Percentiles rank a stretch among this genome's conserved stretches.
Evolutionary conservation across 2,888 invertebrate genomes (phyloP).

Genomic region (Mimumesa dahlbomi): DNA sequence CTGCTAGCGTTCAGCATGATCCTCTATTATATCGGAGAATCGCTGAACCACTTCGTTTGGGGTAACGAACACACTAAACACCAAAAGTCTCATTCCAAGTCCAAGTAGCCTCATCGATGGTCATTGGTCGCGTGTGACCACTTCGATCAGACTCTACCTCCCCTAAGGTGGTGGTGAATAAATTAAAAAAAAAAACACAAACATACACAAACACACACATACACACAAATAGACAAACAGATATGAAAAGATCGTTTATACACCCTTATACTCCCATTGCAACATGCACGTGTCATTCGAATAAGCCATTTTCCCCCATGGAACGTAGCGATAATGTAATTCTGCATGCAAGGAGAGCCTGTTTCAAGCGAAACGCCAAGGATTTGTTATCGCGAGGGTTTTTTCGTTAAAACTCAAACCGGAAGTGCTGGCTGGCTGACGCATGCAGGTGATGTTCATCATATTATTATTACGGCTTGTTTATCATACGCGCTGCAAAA

Average conservation of each 20-base stretch:
- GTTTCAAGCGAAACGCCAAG: slow-evolving; percentile 11
- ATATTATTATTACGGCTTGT: slow-evolving; percentile 18
- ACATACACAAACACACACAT: too few species aligned
- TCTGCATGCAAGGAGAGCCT: slow-evolving; percentile 49
- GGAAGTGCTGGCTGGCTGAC: slow-evolving; percentile 13
- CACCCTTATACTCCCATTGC: slow-evolving; percentile 5
- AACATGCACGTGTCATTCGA: slow-evolving; percentile 38
- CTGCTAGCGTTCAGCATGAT: slow-evolving; percentile 83
- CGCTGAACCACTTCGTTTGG: slow-evolving; percentile 87
- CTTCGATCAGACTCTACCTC: slow-evolving; percentile 62
- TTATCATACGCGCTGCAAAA: slow-evolving; percentile 3
- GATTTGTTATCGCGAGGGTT: too few species aligned
- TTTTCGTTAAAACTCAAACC: slow-evolving; percentile 29
- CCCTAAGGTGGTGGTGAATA: slow-evolving; percentile 73
- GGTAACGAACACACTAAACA: slow-evolving; percentile 81
- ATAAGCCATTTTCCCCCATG: slow-evolving; percentile 25
- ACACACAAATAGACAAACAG: too few species aligned
- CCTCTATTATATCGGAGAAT: slow-evolving; percentile 88
- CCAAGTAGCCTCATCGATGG: slow-evolving; percentile 72
- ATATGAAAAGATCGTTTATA: slow-evolving; percentile 36
- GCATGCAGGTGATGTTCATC: slow-evolving; percentile 52
- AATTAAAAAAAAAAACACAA: too few species aligned
- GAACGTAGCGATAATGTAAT: slow-evolving; percentile 15
- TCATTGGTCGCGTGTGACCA: slow-evolving; percentile 64
- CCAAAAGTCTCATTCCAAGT: slow-evolving; percentile 73